A percentile compares a stretch with the other conserved stretches of the same genome.
Conservation (phyloP, 2,113 vertebrate species). For the Eclectus roratus region DNA sequence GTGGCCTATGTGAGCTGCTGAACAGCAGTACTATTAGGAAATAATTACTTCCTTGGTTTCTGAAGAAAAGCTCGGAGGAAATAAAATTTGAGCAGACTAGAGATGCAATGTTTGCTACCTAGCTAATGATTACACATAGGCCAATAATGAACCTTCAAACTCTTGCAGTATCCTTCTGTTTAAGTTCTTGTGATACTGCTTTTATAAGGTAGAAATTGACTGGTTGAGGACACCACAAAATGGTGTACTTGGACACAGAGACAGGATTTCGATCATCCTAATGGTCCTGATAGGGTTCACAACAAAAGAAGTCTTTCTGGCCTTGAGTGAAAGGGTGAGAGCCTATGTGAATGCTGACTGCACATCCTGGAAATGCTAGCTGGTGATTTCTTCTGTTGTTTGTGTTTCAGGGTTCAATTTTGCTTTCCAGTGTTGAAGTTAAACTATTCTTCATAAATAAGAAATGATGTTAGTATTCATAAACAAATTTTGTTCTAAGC, state of each 20-base stretch:
- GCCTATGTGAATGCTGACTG: background rate
- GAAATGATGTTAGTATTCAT: background rate
- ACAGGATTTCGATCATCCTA: background rate
- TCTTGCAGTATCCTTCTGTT: background rate
- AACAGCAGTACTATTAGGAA: background rate
- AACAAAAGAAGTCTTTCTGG: background rate
- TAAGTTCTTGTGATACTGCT: background rate
- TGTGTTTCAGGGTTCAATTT: background rate
- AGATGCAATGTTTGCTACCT: background rate
- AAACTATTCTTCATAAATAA: background rate
- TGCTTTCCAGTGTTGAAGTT: background rate
- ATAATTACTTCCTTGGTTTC: background rate
- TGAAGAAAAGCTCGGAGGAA: background rate
- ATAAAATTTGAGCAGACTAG: background rate
- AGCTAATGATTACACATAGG: background rate
- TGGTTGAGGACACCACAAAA: background rate
- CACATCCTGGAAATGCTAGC: background rate
- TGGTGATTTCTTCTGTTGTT: background rate
- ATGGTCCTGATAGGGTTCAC: background rate
- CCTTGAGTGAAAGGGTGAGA: background rate
- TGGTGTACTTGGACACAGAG: background rate
- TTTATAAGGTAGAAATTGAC: background rate
- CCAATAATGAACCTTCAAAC: background rate
- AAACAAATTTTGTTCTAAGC: background rate
- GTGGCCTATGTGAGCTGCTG: background rate